Evolutionary conservation across 2,797 vertebrate genomes (phyloP), one percentile per base, ranked within the genome.

Genomic region (Vireo griseus): DNA sequence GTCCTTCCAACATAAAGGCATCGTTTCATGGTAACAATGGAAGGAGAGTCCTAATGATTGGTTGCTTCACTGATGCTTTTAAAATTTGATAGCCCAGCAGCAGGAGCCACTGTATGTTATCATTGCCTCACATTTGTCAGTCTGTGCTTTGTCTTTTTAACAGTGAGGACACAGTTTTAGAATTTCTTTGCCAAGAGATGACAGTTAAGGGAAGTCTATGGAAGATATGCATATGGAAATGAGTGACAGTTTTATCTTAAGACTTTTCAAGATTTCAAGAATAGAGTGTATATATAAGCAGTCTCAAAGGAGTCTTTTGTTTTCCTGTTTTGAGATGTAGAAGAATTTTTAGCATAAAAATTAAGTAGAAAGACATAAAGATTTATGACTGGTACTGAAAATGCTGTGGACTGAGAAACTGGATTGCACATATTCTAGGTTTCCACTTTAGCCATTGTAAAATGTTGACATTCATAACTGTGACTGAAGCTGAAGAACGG

Each of bases 301-400:
- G 15, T 54, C 47, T 72, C 44, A 75, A 44, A 88, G 37, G 20
- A 72, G 26, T 68, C 35, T 37, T 84, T 77, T 62, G 42, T 83
- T 88, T 59, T 85, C 73, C 16, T 9, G 0, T 71, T 94, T 82
- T 6, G 4, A 91, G 57, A 65, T 39, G 50, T 4, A 47, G 68
- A 62, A 82, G 40, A 57, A 40, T 54, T 87, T 83, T 85, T 91
- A 52, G 29, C 4, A 2, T 44, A 65, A 90, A 63, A 83, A 77
- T 52, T 77, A 88, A 68, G 80, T 55, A 58, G 33, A 66, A 67
- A 62, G 80, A 71, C 52, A 57, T 63, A 48, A 85, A 65, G 68
- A 86, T 92, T 92, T 89, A 91, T 90, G 86, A 44, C 51, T 57
- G 10, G 17, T 75, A 55, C 52, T 87, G 81, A 89, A 92, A 77